Evolutionary conservation across 2,113 vertebrate species (phyloP).

Genomic region (Oxygymnocypris stewartii): DNA sequence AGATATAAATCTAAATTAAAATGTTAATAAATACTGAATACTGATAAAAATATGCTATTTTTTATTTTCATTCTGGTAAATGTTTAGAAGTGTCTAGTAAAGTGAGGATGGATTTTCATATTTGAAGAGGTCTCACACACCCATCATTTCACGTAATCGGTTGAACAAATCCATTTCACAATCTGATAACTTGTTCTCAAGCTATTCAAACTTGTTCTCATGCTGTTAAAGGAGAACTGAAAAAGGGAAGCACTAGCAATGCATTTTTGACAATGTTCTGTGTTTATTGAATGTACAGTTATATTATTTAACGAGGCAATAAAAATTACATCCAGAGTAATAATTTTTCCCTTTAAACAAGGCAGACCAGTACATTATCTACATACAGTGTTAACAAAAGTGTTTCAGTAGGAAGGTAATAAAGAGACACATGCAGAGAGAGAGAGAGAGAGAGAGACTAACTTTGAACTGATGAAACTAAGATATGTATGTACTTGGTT

Average conservation of each 20-base stretch:
- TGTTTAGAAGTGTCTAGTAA: background rate
- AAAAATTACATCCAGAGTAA: conserved; percentile 71
- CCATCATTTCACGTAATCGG: background rate
- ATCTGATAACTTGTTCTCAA: background rate
- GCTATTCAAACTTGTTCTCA: background rate
- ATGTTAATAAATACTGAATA: too few relatives aligned
- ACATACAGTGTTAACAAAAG: conserved; percentile 64
- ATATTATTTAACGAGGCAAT: conserved; percentile 65
- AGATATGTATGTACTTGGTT: conserved; percentile 46
- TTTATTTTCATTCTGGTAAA: too few relatives aligned
- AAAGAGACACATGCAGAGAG: background rate
- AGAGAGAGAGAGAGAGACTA: background rate
- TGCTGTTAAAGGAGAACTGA: conserved; percentile 16
- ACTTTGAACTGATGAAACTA: background rate
- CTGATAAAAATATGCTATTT: too few relatives aligned
- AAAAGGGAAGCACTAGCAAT: conserved; percentile 19
- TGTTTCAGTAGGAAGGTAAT: conserved; percentile 46
- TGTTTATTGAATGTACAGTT: conserved; percentile 71
- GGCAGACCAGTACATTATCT: conserved; percentile 63
- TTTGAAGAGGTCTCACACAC: background rate
- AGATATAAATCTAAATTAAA: too few relatives aligned
- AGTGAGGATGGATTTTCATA: background rate
- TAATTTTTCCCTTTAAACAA: conserved; percentile 70
- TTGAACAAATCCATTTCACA: conserved; percentile 20
- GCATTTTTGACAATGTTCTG: conserved; percentile 50